phyloP scores from a whole-genome alignment of 2,888 invertebrate species.

The Pteria penguin region DNA sequence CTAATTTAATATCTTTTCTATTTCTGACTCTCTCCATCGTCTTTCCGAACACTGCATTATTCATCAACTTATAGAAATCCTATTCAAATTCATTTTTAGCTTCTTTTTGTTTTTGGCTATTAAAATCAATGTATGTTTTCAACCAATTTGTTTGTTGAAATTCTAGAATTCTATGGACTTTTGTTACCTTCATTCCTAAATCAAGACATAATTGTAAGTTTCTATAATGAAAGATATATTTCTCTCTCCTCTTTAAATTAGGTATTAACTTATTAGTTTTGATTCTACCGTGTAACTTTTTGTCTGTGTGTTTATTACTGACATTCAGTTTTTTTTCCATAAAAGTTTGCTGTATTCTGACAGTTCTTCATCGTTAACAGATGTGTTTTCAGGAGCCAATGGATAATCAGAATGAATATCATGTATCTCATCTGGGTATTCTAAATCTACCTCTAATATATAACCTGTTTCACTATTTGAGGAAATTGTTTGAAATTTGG shows the following conservation, averaged over 20 bases:
- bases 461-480: no score
- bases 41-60: constrained; percentile 13
- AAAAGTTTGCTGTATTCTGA: not conserved
- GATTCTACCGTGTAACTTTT: not conserved
- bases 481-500: no score
- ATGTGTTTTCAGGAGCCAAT: not conserved
- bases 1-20: no score
- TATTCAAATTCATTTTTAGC: not conserved
- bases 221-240: not conserved
- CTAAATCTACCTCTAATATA: not conserved
- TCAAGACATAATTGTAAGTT: constrained; percentile 7
- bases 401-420: constrained; percentile 6
- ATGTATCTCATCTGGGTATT: not conserved
- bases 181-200: not conserved
- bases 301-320: not conserved
- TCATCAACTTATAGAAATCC: no score
- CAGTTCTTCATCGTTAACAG: not conserved
- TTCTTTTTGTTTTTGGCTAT: not conserved
- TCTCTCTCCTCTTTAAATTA: not conserved
- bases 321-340: not conserved
- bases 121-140: not conserved
- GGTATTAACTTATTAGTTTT: not conserved
- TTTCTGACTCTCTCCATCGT: no score
- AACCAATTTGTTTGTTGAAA: constrained; percentile 3
- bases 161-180: constrained; percentile 14